phyloP scores from a whole-genome alignment of 2,888 invertebrate genomes.

The Meganola albula region DNA sequence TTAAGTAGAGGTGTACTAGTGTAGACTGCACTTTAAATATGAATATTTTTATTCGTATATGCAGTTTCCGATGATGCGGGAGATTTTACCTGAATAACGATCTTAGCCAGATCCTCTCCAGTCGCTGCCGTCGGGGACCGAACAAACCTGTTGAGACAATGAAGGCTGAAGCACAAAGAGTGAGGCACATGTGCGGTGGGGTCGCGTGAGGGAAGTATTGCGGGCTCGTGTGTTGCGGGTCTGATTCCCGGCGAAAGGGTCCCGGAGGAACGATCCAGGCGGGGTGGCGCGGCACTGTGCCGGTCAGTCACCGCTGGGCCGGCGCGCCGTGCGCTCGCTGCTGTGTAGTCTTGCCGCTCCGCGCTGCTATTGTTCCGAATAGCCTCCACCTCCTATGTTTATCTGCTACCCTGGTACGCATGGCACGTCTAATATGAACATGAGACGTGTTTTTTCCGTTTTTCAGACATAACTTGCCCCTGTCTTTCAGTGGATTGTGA shows the following conservation, averaged over 20 bases:
- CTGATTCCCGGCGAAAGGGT: conserved; percentile 67
- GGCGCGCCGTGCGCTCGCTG: conserved; percentile 67
- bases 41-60: conserved; percentile 29
- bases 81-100: no score
- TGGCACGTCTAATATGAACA: conserved; percentile 55
- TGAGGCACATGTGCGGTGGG: conserved; percentile 39
- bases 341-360: conserved; percentile 34
- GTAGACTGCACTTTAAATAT: conserved; percentile 23
- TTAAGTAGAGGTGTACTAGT: no score
- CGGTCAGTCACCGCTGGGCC: conserved; percentile 76
- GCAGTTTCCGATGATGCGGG: no score
- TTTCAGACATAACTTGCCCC: conserved; percentile 39
- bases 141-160: conserved; percentile 35
- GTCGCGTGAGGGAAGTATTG: conserved; percentile 41
- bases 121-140: no score
- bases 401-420: conserved; percentile 54
- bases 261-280: conserved; percentile 65
- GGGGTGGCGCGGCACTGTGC: conserved; percentile 71
- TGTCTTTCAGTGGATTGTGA: conserved; percentile 57
- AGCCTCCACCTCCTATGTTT: conserved; percentile 51
- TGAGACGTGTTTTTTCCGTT: conserved; percentile 48
- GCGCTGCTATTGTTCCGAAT: conserved; percentile 47
- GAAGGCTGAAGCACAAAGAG: conserved; percentile 35
- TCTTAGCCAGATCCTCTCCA: no score
- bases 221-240: conserved; percentile 44